Evolutionary conservation across 2,888 invertebrate species (phyloP).

Genomic region (Phyllotreta striolata): DNA sequence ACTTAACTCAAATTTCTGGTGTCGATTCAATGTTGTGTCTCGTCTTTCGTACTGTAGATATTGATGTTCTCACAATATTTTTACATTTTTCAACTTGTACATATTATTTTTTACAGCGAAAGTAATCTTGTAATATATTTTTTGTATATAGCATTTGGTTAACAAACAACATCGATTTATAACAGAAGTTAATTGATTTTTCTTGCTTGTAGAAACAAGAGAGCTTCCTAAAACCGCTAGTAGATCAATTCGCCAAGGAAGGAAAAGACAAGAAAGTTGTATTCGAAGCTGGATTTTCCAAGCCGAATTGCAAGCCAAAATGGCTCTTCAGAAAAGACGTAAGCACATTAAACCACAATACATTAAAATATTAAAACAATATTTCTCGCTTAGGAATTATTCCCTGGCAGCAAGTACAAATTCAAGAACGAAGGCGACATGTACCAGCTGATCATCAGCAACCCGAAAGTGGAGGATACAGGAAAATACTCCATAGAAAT

Average conservation of each 20-base stretch:
- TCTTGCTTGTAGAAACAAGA: constrained; percentile 81
- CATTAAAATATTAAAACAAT: constrained; percentile 33
- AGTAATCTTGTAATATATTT: constrained; percentile 50
- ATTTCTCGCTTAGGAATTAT: constrained; percentile 76
- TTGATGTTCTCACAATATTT: constrained; percentile 44
- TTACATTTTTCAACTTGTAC: constrained; percentile 38
- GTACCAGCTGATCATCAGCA: constrained; percentile 88
- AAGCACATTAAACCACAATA: constrained; percentile 62
- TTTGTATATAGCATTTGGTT: constrained; percentile 33
- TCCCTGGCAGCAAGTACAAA: constrained; percentile 95
- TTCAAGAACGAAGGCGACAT: constrained; percentile 91
- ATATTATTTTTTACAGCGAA: constrained; percentile 53
- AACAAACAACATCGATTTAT: neutral
- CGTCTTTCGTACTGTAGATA: constrained; percentile 46
- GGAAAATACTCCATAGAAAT: constrained; percentile 97
- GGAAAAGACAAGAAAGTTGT: constrained; percentile 95
- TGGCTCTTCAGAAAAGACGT: constrained; percentile 94
- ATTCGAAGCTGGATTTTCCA: constrained; percentile 95
- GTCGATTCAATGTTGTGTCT: constrained; percentile 31
- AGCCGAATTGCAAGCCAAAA: constrained; percentile 92
- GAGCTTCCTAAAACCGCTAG: constrained; percentile 90
- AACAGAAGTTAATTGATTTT: constrained; percentile 19
- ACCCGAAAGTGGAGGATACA: constrained; percentile 94
- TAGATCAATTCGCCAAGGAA: constrained; percentile 94
- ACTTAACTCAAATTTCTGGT: constrained; percentile 21